A percentile compares a stretch with the other conserved stretches of the same genome.
Evolutionary conservation across 2,888 invertebrate genomes (phyloP).

Genomic region (Hyposoter didymator): DNA sequence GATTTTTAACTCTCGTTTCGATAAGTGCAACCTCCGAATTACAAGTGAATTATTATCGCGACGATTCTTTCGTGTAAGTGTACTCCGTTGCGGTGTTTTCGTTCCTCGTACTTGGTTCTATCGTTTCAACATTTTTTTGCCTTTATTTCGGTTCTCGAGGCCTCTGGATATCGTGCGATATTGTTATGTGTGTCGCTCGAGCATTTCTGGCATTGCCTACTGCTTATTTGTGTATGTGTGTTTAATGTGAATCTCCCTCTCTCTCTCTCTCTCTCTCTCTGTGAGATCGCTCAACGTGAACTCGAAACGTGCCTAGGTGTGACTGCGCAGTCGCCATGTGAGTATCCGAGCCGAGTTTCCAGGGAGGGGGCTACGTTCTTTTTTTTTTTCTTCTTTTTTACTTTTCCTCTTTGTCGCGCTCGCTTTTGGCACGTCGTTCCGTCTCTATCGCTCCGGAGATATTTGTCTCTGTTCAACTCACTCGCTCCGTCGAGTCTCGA

Average conservation of each 20-base stretch:
- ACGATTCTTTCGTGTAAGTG: conserved; percentile 19
- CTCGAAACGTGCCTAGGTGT: conserved; percentile 81
- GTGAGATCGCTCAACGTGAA: conserved; percentile 69
- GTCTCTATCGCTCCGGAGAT: conserved; percentile 29
- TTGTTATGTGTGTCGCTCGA: conserved; percentile 35
- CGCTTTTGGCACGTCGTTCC: conserved; percentile 25
- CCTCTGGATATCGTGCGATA: conserved; percentile 9
- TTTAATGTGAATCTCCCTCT: conserved; percentile 24
- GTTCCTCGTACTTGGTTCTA: background rate
- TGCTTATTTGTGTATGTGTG: conserved; percentile 43
- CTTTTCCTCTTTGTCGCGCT: conserved; percentile 7
- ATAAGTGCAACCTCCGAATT: background rate
- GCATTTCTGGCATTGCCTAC: conserved; percentile 40
- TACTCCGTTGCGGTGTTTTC: background rate
- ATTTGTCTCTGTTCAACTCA: conserved; percentile 30
- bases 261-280: conserved; percentile 2
- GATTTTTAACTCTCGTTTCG: background rate
- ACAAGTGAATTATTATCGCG: background rate
- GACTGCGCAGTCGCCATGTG: conserved; percentile 84
- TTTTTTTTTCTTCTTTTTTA: conserved; percentile 21
- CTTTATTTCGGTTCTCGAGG: background rate
- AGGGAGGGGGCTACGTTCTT: conserved; percentile 43
- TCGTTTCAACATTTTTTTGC: background rate
- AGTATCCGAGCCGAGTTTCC: conserved; percentile 74
- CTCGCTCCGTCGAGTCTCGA: conserved; percentile 27